Base-by-base conservation (phyloP, 2,888 invertebrate genomes). In the Sericinus montela region DNA sequence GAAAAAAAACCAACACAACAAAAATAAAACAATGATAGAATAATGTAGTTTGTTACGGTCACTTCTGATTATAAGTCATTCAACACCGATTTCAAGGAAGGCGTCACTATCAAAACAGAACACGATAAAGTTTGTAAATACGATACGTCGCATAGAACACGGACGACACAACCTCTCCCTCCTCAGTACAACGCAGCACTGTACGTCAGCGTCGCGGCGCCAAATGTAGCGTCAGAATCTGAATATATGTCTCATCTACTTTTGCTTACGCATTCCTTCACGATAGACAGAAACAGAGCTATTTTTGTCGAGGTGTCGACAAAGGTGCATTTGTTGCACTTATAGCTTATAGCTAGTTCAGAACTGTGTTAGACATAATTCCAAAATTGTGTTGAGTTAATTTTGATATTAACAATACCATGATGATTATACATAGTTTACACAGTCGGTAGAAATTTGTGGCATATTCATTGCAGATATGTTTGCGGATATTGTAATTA, bases 41-140 rank as follows among this genome's bases (percentile, higher is more conserved):
- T 45, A n/a, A 16, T 44, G 42, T 46, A 48, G 48, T 45, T 51
- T 43, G 28, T 34, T 35, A 56, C 52, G 54, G 55, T 54, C 54
- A 45, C 51, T 55, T 54, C 36, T 37, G 45, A 45, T 51, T 52
- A 50, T 39, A 50, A 53, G 42, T 52, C 53, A 56, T 49, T 51
- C 45, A 51, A 54, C 46, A 55, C 53, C 48, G 44, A 46, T 47
- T 55, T 51, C 42, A 67, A 66, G 63, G 65, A 67, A 67, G 56
- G 55, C 67, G 69, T 69, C 72, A 72, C 71, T 69, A 60, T 63
- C 61, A 70, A 79, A 84, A 78, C 75, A 75, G 68, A 73, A 73
- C 72, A 75, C 75, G 65, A 62, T 67, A 75, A 85, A 87, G 82
- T 86, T 86, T 84, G 77, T 84, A 81, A 84, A 85, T 82, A 84